Evolutionary conservation across 1,140 invertebrate genomes (phyloP), one percentile per base, ranked within the genome.

Genomic region (Leptinotarsa undecemlineata): DNA sequence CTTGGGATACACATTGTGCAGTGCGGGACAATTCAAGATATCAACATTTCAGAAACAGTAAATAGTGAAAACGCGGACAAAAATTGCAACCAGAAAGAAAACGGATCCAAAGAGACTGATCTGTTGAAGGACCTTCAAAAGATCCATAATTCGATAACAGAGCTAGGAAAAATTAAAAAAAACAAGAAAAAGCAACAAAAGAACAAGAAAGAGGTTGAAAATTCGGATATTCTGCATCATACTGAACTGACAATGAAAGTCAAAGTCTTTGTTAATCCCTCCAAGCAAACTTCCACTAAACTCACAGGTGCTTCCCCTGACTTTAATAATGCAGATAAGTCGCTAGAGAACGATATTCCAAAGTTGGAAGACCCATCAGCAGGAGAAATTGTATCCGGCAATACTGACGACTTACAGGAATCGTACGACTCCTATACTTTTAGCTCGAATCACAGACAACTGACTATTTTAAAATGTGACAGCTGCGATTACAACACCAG

Each of bases 381-480:
- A 57, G n/a, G 15, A 57, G 51, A 57, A 57, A 57, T 57, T 19
- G n/a, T 57, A 17, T 57, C 17, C 1, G 51, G 51, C 15, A 57
- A 57, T 17, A 57, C n/a, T 17, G 51, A 57, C 6, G 51, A 57
- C 13, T 5, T 57, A 57, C 17, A n/a, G n/a, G 51, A 57, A 15
- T 19, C 15, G n/a, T 15, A 57, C 4, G n/a, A 17, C 6, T 15
- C 5, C 4, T 57, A 57, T 6, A 57, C n/a, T 4, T 19, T 17
- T 1, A 57, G n/a, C 17, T 19, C 15, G 1, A 42, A 42, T 42
- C 51, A 57, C n/a, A 57, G 51, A 57, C 15, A 57, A 19, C 21
- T 66, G 20, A 66, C 63, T 21, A 33, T 66, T 33, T 66, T 23
- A 6, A 66, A 66, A 66, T 66, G 63, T 66, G 19, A 66, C 33